Base-by-base conservation (phyloP, 2,797 vertebrate species). In the Anabacerthia variegaticeps region DNA sequence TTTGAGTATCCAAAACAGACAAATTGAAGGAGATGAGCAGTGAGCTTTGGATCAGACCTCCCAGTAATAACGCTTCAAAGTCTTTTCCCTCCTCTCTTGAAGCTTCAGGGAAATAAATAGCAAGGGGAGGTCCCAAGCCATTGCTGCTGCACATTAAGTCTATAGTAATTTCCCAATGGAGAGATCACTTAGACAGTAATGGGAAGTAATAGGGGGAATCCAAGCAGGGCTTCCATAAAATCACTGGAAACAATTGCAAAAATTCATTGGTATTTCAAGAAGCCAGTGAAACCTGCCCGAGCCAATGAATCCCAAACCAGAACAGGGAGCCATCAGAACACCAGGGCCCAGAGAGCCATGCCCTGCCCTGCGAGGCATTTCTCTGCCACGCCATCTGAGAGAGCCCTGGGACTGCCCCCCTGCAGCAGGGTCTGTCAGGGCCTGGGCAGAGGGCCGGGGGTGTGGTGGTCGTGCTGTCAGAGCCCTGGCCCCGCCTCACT, bases 171-270 rank as follows among this genome's bases (percentile, higher is more conserved):
- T 96, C 95, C 94, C 95, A 76, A 28, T 76, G 79, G 93, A 94
- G 91, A 79, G 77, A 95, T 96, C 90, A 86, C 71, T 95, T 92
- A 95, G 94, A 94, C 76, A 83, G 82, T 95, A 94, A 97, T 96
- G 91, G 80, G 87, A 92, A 95, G 91, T 94, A 96, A 96, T 86
- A 86, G 82, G 34, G 68, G 80, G 77, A 93, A 92, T 82, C 74
- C 85, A 94, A 93, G 77, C 85, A 91, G 46, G 52, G 44, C 73
- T 95, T 96, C 91, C 34, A 94, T 91, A 95, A 96, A 96, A 94
- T 88, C 73, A 51, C 85, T 94, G 80, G 66, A 85, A 95, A 84
- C 83, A 78, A 88, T 86, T 67, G 48, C 76, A 92, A 73, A 94
- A 95, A 96, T 90, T 92, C 85, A 88, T 21, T 72, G 73, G 85